Base-by-base conservation (phyloP, 1,140 invertebrate genomes). In the Saccostrea echinata region DNA sequence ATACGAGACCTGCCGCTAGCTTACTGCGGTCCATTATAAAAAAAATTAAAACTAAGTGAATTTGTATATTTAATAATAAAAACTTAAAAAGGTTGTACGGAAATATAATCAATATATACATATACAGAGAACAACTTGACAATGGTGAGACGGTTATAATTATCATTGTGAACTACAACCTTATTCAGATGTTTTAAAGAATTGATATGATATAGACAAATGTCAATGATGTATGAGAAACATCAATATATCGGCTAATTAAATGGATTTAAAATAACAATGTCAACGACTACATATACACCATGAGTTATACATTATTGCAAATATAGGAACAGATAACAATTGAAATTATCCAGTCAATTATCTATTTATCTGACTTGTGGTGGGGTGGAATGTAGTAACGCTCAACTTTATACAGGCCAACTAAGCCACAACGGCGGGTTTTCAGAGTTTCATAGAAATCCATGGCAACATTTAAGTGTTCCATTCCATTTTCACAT, bases 401-500 rank as follows among this genome's bases (percentile, higher is more conserved):
- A 43, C 91, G 88, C 84, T 93, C 92, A 12, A 93, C 91, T 81
- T 91, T 90, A 84, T 92, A 93, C 18, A 93, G 57, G 11, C 91
- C 91, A 3, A 92, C 91, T n/a, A 92, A 64, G 9, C 92, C 92
- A 85, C 92, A 93, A 35, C 89, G 88, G 13, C 92, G 84, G 55
- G 91, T 87, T 68, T 91, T 90, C 16, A 93, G 87, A 43, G 89
- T 88, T 51, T 92, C 92, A 27, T 90, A 76, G 81, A 93, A 93
- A 81, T 92, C 91, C 71, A 85, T 88, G 2, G 91, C 91, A 12
- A 88, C 83, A 61, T 91, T 90, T 30, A 90, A 86, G 55, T 90
- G 84, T 35, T 90, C 88, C 86, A 93, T 64, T 1, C 91, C 92
- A 33, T 93, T 91, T 61, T 91, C 91, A 43, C 92, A 92, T 64